Evolutionary conservation across 2,888 invertebrate genomes (phyloP), one percentile per base, ranked within the genome.

Genomic region (Eupithecia exiguata): DNA sequence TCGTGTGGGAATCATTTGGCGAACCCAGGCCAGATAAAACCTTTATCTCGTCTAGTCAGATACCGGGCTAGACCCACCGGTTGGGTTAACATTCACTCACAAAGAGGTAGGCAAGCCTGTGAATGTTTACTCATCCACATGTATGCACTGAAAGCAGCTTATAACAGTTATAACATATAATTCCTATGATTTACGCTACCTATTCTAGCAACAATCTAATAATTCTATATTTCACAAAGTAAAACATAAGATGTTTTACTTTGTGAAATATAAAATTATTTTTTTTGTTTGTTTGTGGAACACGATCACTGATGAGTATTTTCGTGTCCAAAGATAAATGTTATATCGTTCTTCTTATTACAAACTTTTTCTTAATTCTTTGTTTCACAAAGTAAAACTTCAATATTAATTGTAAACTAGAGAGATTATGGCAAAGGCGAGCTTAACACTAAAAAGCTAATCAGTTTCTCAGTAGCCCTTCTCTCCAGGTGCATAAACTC

Each of bases 401-500:
- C n/a, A n/a, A n/a, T n/a, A n/a, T n/a, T n/a, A n/a, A n/a, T n/a
- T n/a, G n/a, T n/a, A n/a, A n/a, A n/a, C n/a, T n/a, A n/a, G n/a
- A n/a, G n/a, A n/a, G n/a, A n/a, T n/a, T n/a, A n/a, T n/a, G n/a
- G n/a, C n/a, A n/a, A n/a, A n/a, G n/a, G n/a, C n/a, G n/a, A n/a
- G n/a, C n/a, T n/a, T n/a, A n/a, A n/a, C n/a, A n/a, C n/a, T n/a
- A n/a, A n/a, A n/a, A n/a, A n/a, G n/a, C 49, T 49, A 10, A 2
- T 10, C n/a, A 36, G 38, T 76, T 73, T 71, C 67, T n/a, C 53
- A 67, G 46, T 72, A 77, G 73, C 62, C 49, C 40, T 21, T 35
- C 62, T 30, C 25, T 58, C 74, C 74, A 78, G 80, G 77, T 80
- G 75, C 74, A 80, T 75, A 80, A 74, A 74, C 77, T 77, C 75